A percentile compares a stretch with the other conserved stretches of the same genome.
Evolutionary conservation across 2,888 invertebrate genomes (phyloP).

Genomic region (Dynastes maya): DNA sequence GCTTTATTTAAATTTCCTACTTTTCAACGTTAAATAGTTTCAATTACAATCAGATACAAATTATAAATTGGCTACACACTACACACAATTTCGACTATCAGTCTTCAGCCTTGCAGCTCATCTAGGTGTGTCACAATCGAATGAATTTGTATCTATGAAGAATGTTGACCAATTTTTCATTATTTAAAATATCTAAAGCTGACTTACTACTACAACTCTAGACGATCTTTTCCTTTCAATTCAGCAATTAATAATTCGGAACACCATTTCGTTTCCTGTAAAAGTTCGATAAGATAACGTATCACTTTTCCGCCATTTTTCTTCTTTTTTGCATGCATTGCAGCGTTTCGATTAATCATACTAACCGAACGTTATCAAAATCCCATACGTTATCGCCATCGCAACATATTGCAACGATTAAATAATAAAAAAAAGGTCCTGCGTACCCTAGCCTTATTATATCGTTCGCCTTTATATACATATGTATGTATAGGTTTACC

Average conservation of each 20-base stretch:
- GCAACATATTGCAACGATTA: slow-evolving; percentile 27
- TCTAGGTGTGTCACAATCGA: too few species aligned
- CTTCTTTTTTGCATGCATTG: neutral
- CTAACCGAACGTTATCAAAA: slow-evolving; percentile 27
- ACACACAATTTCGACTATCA: too few species aligned
- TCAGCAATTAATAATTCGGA: neutral
- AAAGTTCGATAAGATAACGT: slow-evolving; percentile 19
- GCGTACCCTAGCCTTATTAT: neutral
- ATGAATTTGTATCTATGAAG: too few species aligned
- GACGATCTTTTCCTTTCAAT: too few species aligned
- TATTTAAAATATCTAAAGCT: too few species aligned
- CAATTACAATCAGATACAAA: too few species aligned
- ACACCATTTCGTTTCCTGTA: slow-evolving; percentile 16
- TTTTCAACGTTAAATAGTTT: too few species aligned
- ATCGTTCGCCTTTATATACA: neutral
- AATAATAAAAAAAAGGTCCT: slow-evolving; percentile 22
- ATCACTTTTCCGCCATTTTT: neutral
- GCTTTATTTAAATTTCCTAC: too few species aligned
- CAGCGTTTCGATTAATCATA: slow-evolving; percentile 13
- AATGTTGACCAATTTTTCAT: too few species aligned
- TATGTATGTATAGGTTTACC: neutral
- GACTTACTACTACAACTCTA: too few species aligned
- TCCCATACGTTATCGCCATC: slow-evolving; percentile 29
- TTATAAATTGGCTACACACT: too few species aligned
- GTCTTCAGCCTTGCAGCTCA: too few species aligned